Conservation (phyloP, 2,797 vertebrate species). For the Pyrocephalus nanus region DNA sequence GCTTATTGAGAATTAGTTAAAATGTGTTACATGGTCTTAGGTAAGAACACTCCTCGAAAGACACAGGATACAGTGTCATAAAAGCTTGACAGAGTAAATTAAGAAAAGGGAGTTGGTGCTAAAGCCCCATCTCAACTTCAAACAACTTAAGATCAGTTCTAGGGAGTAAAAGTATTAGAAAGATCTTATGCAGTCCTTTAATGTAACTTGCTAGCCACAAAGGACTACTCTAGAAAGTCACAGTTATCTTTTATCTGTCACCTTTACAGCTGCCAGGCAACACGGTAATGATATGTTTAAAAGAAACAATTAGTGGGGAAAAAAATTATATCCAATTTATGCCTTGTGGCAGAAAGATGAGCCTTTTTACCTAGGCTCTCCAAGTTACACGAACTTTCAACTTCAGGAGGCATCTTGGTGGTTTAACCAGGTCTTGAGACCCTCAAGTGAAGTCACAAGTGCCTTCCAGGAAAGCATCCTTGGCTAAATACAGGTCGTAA, state of each 20-base stretch:
- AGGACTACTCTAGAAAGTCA: slow-evolving; percentile 28
- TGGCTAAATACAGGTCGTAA: not conserved
- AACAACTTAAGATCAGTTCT: not conserved
- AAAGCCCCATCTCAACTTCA: not conserved
- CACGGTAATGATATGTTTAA: not conserved
- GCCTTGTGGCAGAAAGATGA: not conserved
- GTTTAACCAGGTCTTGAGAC: not conserved
- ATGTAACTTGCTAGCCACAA: slow-evolving; percentile 6
- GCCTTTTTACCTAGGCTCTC: not conserved
- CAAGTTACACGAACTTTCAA: rapidly evolving
- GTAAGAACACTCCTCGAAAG: not conserved
- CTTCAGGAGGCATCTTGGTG: not conserved
- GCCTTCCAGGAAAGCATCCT: not conserved
- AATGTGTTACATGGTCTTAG: not conserved
- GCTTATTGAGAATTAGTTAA: not conserved
- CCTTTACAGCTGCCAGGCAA: not conserved
- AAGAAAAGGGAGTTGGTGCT: not conserved
- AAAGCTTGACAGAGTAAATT: not conserved
- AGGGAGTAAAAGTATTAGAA: not conserved
- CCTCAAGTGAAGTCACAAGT: not conserved
- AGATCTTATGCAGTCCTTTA: not conserved
- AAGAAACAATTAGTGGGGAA: not conserved
- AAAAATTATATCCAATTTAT: not conserved
- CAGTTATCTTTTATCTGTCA: slow-evolving; percentile 27
- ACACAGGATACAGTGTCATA: not conserved